Conservation (phyloP, 92 coral and sea anemone species). For the Actinernus sp. region DNA sequence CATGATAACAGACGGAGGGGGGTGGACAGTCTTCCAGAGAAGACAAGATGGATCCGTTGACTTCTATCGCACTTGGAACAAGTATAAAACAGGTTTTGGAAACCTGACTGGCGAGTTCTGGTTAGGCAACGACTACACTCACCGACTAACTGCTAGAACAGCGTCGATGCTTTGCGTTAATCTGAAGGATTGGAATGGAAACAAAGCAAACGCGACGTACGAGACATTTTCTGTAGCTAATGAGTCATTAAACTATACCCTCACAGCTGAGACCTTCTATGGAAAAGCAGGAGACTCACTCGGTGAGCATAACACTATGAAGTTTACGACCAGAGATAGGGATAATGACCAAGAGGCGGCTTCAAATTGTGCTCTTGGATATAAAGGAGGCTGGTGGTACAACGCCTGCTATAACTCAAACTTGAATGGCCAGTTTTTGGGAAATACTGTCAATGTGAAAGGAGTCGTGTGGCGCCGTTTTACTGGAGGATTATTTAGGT, state of each 20-base stretch:
- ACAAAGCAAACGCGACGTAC: not conserved
- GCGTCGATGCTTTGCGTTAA: not conserved
- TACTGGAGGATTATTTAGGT: not conserved
- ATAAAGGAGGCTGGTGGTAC: not conserved
- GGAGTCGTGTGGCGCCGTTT: not conserved
- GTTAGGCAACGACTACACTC: not conserved
- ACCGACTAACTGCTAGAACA: not conserved
- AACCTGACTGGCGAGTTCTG: not conserved
- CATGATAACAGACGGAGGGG: not conserved
- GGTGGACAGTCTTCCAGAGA: not conserved
- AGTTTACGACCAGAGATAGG: not conserved
- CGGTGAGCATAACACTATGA: not conserved
- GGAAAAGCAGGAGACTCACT: conserved; percentile 5
- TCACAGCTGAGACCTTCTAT: not conserved
- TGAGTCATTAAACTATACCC: not conserved
- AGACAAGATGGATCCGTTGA: not conserved
- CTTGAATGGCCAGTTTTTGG: conserved; percentile 1
- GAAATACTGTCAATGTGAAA: not conserved
- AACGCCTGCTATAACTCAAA: not conserved
- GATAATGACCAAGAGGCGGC: not conserved
- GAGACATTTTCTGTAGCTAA: not conserved
- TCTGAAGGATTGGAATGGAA: not conserved
- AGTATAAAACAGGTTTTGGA: not conserved
- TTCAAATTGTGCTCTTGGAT: not conserved
- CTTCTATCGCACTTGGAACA: not conserved